phyloP scores from a whole-genome alignment of 1,140 invertebrate genomes.

The Tetranychus cinnabarinus region DNA sequence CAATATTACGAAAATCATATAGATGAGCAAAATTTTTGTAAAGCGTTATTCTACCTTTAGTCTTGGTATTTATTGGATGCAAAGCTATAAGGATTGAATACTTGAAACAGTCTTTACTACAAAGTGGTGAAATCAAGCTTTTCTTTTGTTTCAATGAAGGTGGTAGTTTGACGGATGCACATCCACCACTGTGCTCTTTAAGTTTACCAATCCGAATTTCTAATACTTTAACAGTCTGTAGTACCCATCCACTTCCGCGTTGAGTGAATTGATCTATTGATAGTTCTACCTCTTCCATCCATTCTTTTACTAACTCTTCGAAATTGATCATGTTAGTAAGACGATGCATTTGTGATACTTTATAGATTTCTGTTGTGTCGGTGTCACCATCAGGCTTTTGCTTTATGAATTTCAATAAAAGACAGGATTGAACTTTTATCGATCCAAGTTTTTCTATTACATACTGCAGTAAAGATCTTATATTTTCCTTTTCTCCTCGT shows the following conservation, averaged over 20 bases:
- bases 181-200: background rate
- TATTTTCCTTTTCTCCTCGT: too few species aligned
- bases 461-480: too few species aligned
- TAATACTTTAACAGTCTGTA: background rate
- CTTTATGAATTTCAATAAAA: too few species aligned
- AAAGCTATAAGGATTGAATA: constrained; percentile 3
- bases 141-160: background rate
- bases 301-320: too few species aligned
- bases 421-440: too few species aligned
- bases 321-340: too few species aligned
- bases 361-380: too few species aligned
- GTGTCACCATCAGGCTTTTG: too few species aligned
- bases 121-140: background rate
- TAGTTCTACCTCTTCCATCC: too few species aligned
- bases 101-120: constrained; percentile 6
- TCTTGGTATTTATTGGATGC: background rate
- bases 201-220: background rate
- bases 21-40: background rate
- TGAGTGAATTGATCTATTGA: background rate
- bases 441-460: too few species aligned
- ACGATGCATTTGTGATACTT: too few species aligned
- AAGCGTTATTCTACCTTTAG: background rate
- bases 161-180: background rate
- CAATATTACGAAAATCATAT: background rate
- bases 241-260: background rate